phyloP scores from a whole-genome alignment of 1,140 invertebrate genomes.

The Drosophila subobscura region DNA sequence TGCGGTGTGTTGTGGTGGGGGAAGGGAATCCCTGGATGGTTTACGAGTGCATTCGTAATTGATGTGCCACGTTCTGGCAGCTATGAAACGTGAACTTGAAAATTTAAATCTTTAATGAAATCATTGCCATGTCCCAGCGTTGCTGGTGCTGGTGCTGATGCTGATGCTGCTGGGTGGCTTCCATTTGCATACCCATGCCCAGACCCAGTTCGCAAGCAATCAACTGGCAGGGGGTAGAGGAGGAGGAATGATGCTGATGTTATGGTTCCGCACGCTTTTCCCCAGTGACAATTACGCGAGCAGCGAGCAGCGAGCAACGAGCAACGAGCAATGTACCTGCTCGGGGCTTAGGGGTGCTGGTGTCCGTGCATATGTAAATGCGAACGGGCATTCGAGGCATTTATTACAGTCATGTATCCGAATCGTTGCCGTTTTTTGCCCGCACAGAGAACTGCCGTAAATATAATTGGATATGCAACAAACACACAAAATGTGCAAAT shows the following conservation, averaged over 20 bases:
- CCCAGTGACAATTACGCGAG: conserved; percentile 18
- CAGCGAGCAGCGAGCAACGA: too few relatives aligned
- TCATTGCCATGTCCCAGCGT: conserved; percentile 60
- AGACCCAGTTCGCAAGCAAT: conserved; percentile 11
- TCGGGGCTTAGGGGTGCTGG: conserved; percentile 34
- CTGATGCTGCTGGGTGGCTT: conserved; percentile 5
- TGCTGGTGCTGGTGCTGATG: conserved; percentile 1
- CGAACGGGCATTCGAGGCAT: conserved; percentile 8
- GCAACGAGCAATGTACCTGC: too few relatives aligned
- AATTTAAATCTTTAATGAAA: conserved; percentile 80
- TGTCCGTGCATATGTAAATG: conserved; percentile 48
- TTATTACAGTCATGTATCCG: conserved; percentile 41
- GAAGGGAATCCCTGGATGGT: conserved; percentile 12
- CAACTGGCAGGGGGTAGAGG: conserved; percentile 1
- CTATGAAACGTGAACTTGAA: conserved; percentile 67
- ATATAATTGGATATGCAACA: conserved; percentile 33
- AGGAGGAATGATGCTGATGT: conserved; percentile 2
- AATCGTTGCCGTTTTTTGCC: conserved; percentile 7
- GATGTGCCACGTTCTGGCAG: conserved; percentile 24
- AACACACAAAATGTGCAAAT: conserved; percentile 1
- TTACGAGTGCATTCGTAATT: conserved; percentile 30
- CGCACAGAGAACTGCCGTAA: too few relatives aligned
- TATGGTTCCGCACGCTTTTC: conserved; percentile 25
- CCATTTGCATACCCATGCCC: conserved; percentile 42
- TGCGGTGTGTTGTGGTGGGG: background rate